Base-by-base conservation (phyloP, 2,113 vertebrate genomes). In the Lepisosteus osseus region DNA sequence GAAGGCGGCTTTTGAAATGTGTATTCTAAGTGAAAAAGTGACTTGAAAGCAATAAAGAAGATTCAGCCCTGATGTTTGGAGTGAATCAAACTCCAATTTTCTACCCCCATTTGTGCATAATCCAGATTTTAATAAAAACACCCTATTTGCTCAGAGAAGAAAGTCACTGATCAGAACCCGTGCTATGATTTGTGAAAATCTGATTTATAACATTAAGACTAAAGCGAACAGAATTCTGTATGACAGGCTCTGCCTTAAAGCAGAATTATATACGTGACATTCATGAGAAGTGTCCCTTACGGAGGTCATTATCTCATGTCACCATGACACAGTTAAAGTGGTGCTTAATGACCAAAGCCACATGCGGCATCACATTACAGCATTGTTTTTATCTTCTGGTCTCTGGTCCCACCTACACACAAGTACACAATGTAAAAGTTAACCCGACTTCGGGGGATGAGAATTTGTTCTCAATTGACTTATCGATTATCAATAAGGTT, bases 51-150 rank as follows among this genome's bases (percentile, higher is more conserved):
- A 29, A 29, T 29, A 2, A 29, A 29, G 29, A 29, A 29, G 29
- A 29, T 29, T 29, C 29, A 29, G 29, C 29, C 29, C 29, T 29
- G 29, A 29, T 29, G 29, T 29, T 29, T 29, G 29, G 29, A 29
- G 29, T 29, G 29, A 29, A 29, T 29, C 29, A 29, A 0, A n/a
- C n/a, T n/a, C n/a, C n/a, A n/a, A 65, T 8, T 15, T 47, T 17
- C 3, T 17, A 54, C 40, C 29, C 13, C 45, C 17, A 11, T 40
- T 2, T 40, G 7, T 55, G 15, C 8, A 11, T 73, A 70, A 80
- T 43, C 71, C 82, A 70, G 6, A 76, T 68, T 76, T 56, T 71
- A 55, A 73, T 29, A 29, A 29, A 29, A 29, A 29, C 29, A 29
- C 29, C 29, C 29, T 29, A 29, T 29, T 29, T 29, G 47, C 5